Evolutionary conservation across 2,797 vertebrate genomes (phyloP), one percentile per base, ranked within the genome.

Genomic region (Brachyalestes nurse): DNA sequence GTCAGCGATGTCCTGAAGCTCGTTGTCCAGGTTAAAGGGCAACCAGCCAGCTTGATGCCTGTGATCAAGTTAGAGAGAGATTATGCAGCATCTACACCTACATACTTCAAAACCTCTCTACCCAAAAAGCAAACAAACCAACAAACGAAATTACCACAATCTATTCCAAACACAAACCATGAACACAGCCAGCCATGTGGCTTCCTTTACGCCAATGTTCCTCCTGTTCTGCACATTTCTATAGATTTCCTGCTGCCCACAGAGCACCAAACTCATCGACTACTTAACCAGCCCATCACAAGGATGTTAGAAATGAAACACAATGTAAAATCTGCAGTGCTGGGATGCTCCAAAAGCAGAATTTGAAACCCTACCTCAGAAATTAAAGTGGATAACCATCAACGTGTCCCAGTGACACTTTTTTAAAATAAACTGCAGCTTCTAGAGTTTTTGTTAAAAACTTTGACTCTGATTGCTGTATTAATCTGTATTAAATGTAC

Each of bases 41-140:
- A 99, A 97, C 98, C 97, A 98, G 42, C 93, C 93, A 0, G 88
- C 93, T 89, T 94, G 93, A 87, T 95, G 92, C 82, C 94, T 94
- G 72, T 62, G 34, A 72, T 5, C 34, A 23, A 85, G 28, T 75
- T 45, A 74, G 38, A 83, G 6, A 57, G 28, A 57, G 40, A 28
- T 58, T 53, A 69, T 69, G 1, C 14, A 70, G n/a, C 38, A 67
- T 21, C 19, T 14, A 53, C 45, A 14, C 47, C 28, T 21, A 13
- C 5, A 51, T n/a, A 28, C 21, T 9, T 12, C 9, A 23, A 9
- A 10, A 12, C 12, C 5, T 23, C 9, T n/a, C 58, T 61, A 25
- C 21, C 14, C 23, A 61, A 62, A 62, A 62, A 1, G 4, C 4
- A 62, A 25, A 61, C 12, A 10, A 25, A 28, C 23, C 5, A 34